phyloP scores from a whole-genome alignment of 2,113 vertebrate genomes.

The Mystacornis crossleyi region DNA sequence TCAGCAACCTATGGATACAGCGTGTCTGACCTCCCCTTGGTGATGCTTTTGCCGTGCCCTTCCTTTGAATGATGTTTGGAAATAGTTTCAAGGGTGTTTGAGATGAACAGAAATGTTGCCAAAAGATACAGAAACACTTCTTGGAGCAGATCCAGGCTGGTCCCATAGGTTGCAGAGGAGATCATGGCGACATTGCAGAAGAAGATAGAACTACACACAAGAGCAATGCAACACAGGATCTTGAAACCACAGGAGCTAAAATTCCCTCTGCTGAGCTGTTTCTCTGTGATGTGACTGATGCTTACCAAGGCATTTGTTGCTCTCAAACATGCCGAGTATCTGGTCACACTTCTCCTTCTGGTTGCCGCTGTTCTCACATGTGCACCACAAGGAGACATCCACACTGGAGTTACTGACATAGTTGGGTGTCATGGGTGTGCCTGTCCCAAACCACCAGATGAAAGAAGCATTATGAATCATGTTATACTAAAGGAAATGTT shows the following conservation, averaged over 20 bases:
- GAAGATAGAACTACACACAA: neutral
- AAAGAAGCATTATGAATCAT: neutral
- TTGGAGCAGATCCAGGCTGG: neutral
- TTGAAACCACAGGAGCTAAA: neutral
- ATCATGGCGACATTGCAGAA: neutral
- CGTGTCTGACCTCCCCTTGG: neutral
- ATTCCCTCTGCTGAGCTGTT: neutral
- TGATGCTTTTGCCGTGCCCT: neutral
- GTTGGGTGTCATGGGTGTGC: constrained; percentile 92
- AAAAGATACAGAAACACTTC: neutral
- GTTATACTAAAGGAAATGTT: neutral
- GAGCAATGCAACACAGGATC: neutral
- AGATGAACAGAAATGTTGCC: neutral
- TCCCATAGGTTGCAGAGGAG: neutral
- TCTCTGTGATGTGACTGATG: neutral
- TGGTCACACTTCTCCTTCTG: constrained; percentile 83
- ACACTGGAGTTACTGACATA: constrained; percentile 87
- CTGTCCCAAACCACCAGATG: constrained; percentile 67
- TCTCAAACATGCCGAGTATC: constrained; percentile 84
- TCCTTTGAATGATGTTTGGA: neutral
- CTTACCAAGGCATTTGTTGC: constrained; percentile 92
- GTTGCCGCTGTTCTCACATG: constrained; percentile 88
- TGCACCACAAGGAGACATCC: constrained; percentile 89
- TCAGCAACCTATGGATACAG: neutral
- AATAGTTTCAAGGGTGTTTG: neutral